Percentiles rank a stretch among this genome's conserved stretches.
Conservation (phyloP, 2,888 invertebrate species). For the Andrena bucephala region DNA sequence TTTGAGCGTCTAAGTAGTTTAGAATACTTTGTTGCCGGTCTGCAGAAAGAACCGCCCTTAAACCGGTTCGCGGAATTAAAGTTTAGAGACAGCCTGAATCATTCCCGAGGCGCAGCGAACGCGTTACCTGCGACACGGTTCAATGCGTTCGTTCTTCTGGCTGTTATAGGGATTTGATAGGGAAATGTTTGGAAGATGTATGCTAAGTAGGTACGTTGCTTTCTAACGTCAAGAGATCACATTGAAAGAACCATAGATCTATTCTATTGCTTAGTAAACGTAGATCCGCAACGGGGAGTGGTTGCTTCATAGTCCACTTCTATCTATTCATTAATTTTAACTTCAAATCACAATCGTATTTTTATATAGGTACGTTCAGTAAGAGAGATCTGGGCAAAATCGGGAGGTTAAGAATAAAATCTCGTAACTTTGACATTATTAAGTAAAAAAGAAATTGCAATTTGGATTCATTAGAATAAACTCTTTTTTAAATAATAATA, state of each 20-base stretch:
- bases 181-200: background rate
- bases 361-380: no score
- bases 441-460: no score
- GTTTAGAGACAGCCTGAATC: conserved; percentile 47
- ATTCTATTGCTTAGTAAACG: background rate
- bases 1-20: conserved; percentile 39
- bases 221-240: background rate
- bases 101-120: conserved; percentile 33
- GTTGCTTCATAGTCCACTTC: background rate
- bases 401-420: no score
- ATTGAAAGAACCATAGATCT: background rate
- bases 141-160: background rate
- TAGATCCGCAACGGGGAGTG: background rate
- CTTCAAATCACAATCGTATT: no score
- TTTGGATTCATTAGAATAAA: no score
- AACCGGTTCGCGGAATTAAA: conserved; percentile 62
- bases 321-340: no score
- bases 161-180: conserved; percentile 5
- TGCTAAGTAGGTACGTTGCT: background rate
- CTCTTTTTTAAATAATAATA: no score
- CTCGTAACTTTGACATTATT: no score
- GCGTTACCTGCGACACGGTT: conserved; percentile 29
- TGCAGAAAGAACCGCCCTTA: conserved; percentile 65
- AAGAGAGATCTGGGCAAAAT: no score
- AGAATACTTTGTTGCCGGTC: conserved; percentile 60